Conservation (phyloP, 2,113 vertebrate species). For the Platichthys stellatus region DNA sequence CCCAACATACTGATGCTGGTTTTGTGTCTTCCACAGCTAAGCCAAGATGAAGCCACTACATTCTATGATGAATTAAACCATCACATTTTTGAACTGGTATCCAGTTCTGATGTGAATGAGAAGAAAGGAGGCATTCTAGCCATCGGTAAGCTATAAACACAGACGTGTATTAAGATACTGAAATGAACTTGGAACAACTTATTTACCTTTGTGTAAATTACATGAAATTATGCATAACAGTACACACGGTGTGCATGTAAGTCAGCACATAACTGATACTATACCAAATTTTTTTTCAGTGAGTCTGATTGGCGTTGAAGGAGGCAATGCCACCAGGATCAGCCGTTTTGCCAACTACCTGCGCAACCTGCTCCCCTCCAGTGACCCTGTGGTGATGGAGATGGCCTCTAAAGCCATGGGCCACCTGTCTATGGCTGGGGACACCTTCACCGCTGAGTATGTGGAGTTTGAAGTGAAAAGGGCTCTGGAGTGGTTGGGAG, state of each 20-base stretch:
- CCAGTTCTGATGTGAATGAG: slow-evolving; percentile 98
- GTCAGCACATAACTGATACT: background rate
- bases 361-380: slow-evolving; percentile 96
- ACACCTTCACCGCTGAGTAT: slow-evolving; percentile 98
- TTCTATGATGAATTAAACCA: slow-evolving; percentile 99
- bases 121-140: slow-evolving; percentile 98
- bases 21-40: slow-evolving; percentile 84
- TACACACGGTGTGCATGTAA: background rate
- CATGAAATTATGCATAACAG: background rate
- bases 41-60: slow-evolving; percentile 96
- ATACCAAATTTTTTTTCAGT: slow-evolving; percentile 79
- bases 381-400: slow-evolving; percentile 96
- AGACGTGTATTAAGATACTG: background rate
- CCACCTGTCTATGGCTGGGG: slow-evolving; percentile 95
- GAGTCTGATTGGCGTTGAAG: slow-evolving; percentile 97
- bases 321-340: slow-evolving; percentile 95
- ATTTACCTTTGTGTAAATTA: background rate
- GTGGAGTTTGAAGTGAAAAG: slow-evolving; percentile 99
- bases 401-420: slow-evolving; percentile 99
- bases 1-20: background rate
- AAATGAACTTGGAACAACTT: background rate
- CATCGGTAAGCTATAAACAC: slow-evolving; percentile 85
- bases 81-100: slow-evolving; percentile 98
- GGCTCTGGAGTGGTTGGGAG: slow-evolving; percentile 97
- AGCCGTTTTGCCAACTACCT: slow-evolving; percentile 98